Evolutionary conservation across 2,113 vertebrate genomes (phyloP), one percentile per base, ranked within the genome.

Genomic region (Vanacampus margaritifer): DNA sequence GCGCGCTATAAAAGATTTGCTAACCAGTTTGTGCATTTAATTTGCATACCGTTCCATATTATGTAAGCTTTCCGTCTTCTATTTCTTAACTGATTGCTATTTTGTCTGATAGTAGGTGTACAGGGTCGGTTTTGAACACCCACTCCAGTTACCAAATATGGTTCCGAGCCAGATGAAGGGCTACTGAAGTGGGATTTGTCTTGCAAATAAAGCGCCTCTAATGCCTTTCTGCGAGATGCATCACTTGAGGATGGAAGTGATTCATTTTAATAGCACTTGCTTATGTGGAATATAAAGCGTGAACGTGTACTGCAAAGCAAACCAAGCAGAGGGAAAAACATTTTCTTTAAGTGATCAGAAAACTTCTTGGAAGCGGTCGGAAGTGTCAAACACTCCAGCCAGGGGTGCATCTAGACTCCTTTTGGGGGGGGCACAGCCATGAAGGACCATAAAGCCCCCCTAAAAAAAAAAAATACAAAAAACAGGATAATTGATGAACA

Each of bases 181-280:
- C 51, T 14, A 13, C 26, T 32, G 14, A 32, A 57, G 54, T 57
- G 26, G 26, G 54, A 57, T 57, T 57, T 57, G 54, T 57, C 54
- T 57, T 57, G 54, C 26, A 57, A 57, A 57, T 57, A 32, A 57
- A 57, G 21, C 48, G n/a, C 62, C 32, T 5, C 24, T 23, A 63
- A 39, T 50, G 60, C 57, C 17, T 62, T 26, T 37, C 35, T 56
- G 19, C 54, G 43, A 36, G 17, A 76, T 26, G 70, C 32, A 46
- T 54, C 51, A 68, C 72, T 66, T 24, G 65, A n/a, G 70, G 71
- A 69, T 79, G 64, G 64, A 82, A 75, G 35, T 65, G 70, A 57
- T 69, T 24, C 32, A 71, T 73, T 72, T 77, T 54, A 65, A 36
- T 37, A 65, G 67, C 28, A 26, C 37, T 72, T 58, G 51, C 23